Percentiles rank a stretch among this genome's conserved stretches.
Evolutionary conservation across 2,113 vertebrate species (phyloP).

Genomic region (Aspiorhynchus laticeps): DNA sequence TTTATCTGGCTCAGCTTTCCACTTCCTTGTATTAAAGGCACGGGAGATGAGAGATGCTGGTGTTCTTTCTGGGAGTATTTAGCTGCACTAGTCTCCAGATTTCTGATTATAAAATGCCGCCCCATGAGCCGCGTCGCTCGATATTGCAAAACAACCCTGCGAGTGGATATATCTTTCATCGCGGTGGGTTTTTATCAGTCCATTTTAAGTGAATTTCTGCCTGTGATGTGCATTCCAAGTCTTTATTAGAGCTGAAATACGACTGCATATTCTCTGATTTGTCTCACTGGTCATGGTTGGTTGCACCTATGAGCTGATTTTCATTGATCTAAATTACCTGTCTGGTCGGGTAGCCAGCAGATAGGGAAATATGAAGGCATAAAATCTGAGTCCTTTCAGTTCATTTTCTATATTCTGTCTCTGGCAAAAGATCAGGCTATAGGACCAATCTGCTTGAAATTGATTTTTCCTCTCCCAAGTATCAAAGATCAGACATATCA

Average conservation of each 20-base stretch:
- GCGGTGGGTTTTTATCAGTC: background rate
- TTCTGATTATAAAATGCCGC: conserved; percentile 18
- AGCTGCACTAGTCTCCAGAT: conserved; percentile 4
- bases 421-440: background rate
- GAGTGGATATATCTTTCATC: background rate
- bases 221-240: background rate
- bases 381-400: conserved; percentile 33
- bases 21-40: conserved; percentile 18
- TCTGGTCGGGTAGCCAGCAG: conserved; percentile 19
- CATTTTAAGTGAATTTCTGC: conserved; percentile 2
- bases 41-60: background rate
- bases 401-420: conserved; percentile 30
- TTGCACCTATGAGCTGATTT: conserved; percentile 39
- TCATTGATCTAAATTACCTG: conserved; percentile 46
- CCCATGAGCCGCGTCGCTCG: background rate
- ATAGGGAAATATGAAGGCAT: conserved; percentile 26
- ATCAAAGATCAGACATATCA: conserved; percentile 41
- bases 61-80: conserved; percentile 26
- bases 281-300: background rate
- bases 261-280: conserved; percentile 28
- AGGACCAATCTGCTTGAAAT: conserved; percentile 41
- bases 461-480: conserved; percentile 38
- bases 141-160: conserved; percentile 8
- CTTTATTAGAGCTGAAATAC: conserved; percentile 23
- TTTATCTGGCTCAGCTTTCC: conserved; percentile 19